A percentile compares a stretch with the other conserved stretches of the same genome.
These are phyloP conservation scores for Calypte anna DNA, from an alignment of 2,113 vertebrate genomes.

Conservation along the genomic window DNA sequence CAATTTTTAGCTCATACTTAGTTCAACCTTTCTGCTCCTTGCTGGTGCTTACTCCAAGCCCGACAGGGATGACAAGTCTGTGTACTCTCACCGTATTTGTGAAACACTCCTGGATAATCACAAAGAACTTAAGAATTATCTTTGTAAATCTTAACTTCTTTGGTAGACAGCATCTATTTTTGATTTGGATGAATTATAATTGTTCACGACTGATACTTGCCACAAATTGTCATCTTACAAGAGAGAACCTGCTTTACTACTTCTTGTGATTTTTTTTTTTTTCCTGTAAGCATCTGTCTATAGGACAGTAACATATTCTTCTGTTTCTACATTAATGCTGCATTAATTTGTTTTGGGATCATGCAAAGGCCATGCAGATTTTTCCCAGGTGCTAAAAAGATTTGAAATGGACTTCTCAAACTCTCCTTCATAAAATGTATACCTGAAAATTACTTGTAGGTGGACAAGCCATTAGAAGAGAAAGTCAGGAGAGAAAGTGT, in stretches of 20 bases:
- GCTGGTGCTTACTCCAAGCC: neutral
- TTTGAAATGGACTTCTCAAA: neutral
- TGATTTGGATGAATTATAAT: neutral
- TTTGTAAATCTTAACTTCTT: neutral
- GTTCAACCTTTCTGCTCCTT: neutral
- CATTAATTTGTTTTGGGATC: neutral
- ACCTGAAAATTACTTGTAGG: neutral
- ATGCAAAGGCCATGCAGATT: neutral
- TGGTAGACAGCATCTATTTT: neutral
- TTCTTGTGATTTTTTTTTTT: neutral
- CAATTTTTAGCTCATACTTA: neutral
- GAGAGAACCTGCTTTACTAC: neutral
- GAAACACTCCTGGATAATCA: neutral
- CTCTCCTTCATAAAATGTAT: neutral
- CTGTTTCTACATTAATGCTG: neutral
- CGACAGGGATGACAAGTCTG: neutral
- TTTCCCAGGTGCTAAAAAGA: neutral
- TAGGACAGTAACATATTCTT: neutral
- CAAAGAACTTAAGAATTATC: neutral
- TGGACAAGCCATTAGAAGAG: neutral
- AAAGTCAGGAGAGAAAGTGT: neutral
- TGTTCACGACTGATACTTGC: neutral
- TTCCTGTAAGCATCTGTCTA: rapidly evolving
- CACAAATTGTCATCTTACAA: neutral
- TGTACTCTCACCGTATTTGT: neutral